Conservation (phyloP, 2,888 invertebrate species). For the Tetramorium bicarinatum region DNA sequence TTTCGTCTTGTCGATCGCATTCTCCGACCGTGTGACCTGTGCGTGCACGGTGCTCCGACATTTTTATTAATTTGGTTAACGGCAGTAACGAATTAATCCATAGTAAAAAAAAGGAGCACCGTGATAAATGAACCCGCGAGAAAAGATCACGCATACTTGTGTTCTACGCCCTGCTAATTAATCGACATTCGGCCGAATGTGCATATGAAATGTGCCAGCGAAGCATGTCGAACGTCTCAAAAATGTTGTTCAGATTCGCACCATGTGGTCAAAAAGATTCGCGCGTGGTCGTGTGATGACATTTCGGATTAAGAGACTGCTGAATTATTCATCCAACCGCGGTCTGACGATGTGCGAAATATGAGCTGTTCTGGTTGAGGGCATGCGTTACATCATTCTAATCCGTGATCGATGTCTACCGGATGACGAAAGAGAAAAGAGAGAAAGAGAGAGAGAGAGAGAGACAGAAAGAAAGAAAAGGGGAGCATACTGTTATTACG, state of each 20-base stretch:
- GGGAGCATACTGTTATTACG: slow-evolving; percentile 62
- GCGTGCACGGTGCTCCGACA: not conserved
- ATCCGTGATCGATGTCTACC: slow-evolving; percentile 22
- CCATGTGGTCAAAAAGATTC: slow-evolving; percentile 3
- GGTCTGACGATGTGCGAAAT: slow-evolving; percentile 44
- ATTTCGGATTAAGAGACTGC: slow-evolving; percentile 51
- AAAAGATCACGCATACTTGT: slow-evolving; percentile 29
- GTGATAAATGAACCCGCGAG: slow-evolving; percentile 29
- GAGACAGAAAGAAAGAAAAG: too few relatives aligned
- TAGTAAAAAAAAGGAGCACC: not conserved
- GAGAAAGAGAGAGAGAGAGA: too few relatives aligned
- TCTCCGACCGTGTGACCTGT: slow-evolving; percentile 37
- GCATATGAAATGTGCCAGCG: slow-evolving; percentile 30
- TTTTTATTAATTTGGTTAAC: slow-evolving; percentile 69
- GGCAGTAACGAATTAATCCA: slow-evolving; percentile 68
- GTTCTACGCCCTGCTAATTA: slow-evolving; percentile 14
- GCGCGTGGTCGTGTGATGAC: slow-evolving; percentile 49
- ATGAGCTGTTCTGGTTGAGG: slow-evolving; percentile 9
- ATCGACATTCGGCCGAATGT: slow-evolving; percentile 19
- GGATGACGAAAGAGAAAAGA: not conserved
- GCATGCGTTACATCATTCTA: slow-evolving; percentile 34
- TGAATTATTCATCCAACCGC: slow-evolving; percentile 51
- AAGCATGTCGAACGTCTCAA: slow-evolving; percentile 7
- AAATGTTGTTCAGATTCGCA: slow-evolving; percentile 18
- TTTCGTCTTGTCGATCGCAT: slow-evolving; percentile 55